phyloP scores from a whole-genome alignment of 1,140 invertebrate genomes.

The Aphidius ervi region DNA sequence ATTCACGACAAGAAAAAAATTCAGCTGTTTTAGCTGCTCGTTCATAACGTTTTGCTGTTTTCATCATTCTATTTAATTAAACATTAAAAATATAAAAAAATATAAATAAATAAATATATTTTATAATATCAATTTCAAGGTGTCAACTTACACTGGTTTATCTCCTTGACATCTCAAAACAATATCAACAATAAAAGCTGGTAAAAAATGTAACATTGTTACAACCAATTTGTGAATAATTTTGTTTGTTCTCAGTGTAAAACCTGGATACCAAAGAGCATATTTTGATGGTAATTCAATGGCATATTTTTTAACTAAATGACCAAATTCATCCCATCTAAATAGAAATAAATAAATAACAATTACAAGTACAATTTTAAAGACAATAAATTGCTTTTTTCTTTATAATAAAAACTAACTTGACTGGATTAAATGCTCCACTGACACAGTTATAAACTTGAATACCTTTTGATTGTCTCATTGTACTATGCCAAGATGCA shows the following conservation, averaged over 20 bases:
- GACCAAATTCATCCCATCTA: conserved; percentile 75
- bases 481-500: conserved; percentile 72
- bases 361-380: background rate
- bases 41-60: conserved; percentile 74
- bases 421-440: conserved; percentile 76
- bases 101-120: background rate
- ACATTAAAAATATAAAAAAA: background rate
- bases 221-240: conserved; percentile 69
- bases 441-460: conserved; percentile 90
- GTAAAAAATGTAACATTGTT: conserved; percentile 70
- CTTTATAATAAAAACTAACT: conserved; percentile 32
- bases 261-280: conserved; percentile 82
- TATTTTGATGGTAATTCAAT: conserved; percentile 73
- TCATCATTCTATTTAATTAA: conserved; percentile 68
- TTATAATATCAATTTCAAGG: background rate
- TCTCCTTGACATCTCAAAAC: conserved; percentile 65
- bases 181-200: conserved; percentile 75
- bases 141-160: conserved; percentile 69
- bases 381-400: background rate
- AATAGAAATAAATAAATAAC: background rate
- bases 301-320: conserved; percentile 65
- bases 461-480: conserved; percentile 56
- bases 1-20: conserved; percentile 85
- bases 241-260: conserved; percentile 70
- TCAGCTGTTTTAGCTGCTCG: conserved; percentile 73